A percentile compares a stretch with the other conserved stretches of the same genome.
These are phyloP conservation scores for Xestia sexstrigata DNA, from an alignment of 2,888 invertebrate genomes.

Conservation along the genomic window DNA sequence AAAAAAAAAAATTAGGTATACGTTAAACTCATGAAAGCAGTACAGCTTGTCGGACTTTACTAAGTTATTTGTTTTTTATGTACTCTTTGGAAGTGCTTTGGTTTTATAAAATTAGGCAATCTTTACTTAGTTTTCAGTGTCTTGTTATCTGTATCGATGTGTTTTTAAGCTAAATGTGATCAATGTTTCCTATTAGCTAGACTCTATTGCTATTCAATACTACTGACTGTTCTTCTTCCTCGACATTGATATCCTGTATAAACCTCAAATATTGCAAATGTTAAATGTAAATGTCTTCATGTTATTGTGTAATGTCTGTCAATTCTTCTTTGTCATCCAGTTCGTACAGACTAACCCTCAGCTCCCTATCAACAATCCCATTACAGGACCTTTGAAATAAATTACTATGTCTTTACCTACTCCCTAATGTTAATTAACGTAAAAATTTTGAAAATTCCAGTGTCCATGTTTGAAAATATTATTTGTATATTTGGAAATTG, in stretches of 20 bases:
- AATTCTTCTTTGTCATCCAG: too few relatives aligned
- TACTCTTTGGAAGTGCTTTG: not conserved
- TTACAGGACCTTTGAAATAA: not conserved
- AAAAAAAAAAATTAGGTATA: not conserved
- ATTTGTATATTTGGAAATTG: not conserved
- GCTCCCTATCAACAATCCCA: not conserved
- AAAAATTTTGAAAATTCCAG: not conserved
- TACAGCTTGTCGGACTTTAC: not conserved
- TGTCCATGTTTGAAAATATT: not conserved
- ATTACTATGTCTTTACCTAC: not conserved
- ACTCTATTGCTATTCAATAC: not conserved
- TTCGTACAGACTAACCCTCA: not conserved
- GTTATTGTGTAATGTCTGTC: not conserved
- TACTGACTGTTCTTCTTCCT: not conserved
- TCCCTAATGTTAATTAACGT: not conserved
- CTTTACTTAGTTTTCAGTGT: not conserved
- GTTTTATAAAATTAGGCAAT: not conserved
- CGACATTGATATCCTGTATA: not conserved
- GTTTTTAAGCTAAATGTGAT: slow-evolving; percentile 8
- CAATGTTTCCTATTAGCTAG: slow-evolving; percentile 20
- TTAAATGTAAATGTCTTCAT: not conserved
- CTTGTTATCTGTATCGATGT: not conserved
- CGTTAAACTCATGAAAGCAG: slow-evolving; percentile 41
- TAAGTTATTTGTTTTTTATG: not conserved
- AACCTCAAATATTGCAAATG: not conserved